phyloP scores from a whole-genome alignment of 2,113 vertebrate species.

The Cyprinodon brontotheroides region DNA sequence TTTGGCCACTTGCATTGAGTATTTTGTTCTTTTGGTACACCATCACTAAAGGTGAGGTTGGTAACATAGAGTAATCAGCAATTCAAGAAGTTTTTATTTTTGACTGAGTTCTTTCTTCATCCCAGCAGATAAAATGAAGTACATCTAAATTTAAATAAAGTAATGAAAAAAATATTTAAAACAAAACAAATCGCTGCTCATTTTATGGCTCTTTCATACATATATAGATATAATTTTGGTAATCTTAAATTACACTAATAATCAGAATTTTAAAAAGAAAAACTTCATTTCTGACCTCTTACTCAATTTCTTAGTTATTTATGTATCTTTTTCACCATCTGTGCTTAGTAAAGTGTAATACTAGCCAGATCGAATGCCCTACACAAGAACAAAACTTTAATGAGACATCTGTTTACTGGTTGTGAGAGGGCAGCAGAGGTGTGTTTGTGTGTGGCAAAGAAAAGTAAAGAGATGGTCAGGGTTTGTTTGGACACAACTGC shows the following conservation, averaged over 20 bases:
- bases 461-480: constrained; percentile 14
- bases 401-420: constrained; percentile 63
- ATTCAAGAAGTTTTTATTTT: too few relatives aligned
- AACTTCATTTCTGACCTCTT: neutral
- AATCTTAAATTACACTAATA: neutral
- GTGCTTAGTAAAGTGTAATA: constrained; percentile 37
- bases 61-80: too few relatives aligned
- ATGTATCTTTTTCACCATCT: constrained; percentile 27
- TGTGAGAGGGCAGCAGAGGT: constrained; percentile 3
- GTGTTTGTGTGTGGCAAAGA: constrained; percentile 20
- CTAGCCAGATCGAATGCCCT: constrained; percentile 43
- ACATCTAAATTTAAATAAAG: neutral
- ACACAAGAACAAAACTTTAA: constrained; percentile 52
- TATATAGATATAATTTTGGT: neutral
- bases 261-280: constrained; percentile 12
- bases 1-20: too few relatives aligned
- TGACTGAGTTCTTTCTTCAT: too few relatives aligned
- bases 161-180: neutral
- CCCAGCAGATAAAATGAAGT: too few relatives aligned
- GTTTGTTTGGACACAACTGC: constrained; percentile 50
- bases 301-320: constrained; percentile 21
- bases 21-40: too few relatives aligned
- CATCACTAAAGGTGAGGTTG: too few relatives aligned
- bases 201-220: neutral
- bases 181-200: neutral